A percentile compares a stretch with the other conserved stretches of the same genome.
Conservation (phyloP, 2,113 vertebrate genomes). For the Hepsetus odoe region DNA sequence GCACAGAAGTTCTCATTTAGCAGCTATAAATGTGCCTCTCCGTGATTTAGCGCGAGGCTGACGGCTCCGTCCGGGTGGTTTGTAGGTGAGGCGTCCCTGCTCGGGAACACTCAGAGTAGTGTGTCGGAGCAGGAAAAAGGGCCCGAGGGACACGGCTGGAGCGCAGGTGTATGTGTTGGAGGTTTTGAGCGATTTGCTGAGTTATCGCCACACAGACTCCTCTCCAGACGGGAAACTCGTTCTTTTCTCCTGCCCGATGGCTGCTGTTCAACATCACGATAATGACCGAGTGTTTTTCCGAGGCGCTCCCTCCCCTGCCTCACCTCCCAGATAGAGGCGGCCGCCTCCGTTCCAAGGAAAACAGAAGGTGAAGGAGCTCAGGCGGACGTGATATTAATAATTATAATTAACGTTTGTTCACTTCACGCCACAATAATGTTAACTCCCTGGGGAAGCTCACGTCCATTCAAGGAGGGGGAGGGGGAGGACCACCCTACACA, state of each 20-base stretch:
- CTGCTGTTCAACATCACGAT: neutral
- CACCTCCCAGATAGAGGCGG: neutral
- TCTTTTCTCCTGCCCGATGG: neutral
- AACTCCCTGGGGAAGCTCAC: no score
- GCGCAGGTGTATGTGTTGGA: neutral
- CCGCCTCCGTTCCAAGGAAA: neutral
- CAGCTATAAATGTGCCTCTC: neutral
- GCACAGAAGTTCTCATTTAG: neutral
- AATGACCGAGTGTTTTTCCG: neutral
- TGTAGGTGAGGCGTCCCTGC: neutral
- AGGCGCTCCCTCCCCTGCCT: no score
- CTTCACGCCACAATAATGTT: neutral
- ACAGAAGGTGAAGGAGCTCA: neutral
- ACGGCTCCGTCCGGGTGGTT: neutral
- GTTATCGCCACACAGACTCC: neutral
- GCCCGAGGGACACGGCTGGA: neutral
- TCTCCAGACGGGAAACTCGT: neutral
- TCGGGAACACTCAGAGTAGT: neutral
- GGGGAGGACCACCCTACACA: neutral
- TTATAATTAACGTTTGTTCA: neutral
- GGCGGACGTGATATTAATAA: constrained; percentile 5
- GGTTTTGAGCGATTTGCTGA: neutral
- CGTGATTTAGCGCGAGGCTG: neutral
- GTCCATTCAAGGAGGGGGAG: no score
- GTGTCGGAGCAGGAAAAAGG: neutral